A percentile compares a stretch with the other conserved stretches of the same genome.
phyloP scores from a whole-genome alignment of 1,140 invertebrate species.

The Tenebrio molitor region DNA sequence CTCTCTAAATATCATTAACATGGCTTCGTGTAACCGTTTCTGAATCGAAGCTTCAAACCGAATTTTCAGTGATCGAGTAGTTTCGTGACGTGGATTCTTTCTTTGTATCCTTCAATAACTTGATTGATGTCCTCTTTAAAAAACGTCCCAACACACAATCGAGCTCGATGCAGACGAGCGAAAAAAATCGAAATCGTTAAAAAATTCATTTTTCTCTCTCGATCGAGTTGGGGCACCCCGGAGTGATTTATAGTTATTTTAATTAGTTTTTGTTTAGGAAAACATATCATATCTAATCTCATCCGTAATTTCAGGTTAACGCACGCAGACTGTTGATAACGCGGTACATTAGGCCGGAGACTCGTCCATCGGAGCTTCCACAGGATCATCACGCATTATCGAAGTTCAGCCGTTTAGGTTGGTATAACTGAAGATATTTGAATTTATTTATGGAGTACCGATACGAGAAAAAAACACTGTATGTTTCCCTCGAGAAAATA shows the following conservation, averaged over 20 bases:
- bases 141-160: conserved; percentile 4
- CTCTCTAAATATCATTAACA: too few relatives aligned
- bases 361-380: conserved; percentile 6
- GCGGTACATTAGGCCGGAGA: conserved; percentile 6
- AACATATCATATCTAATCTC: conserved; percentile 24
- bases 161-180: neutral
- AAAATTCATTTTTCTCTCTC: too few relatives aligned
- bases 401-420: neutral
- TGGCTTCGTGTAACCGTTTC: too few relatives aligned
- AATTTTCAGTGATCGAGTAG: conserved; percentile 28
- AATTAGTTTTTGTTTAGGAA: conserved; percentile 1
- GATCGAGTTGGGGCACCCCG: too few relatives aligned
- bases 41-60: conserved; percentile 1
- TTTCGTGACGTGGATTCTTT: conserved; percentile 37
- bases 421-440: conserved; percentile 8
- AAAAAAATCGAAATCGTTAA: neutral
- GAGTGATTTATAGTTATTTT: neutral
- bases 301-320: conserved; percentile 17
- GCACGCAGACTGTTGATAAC: conserved; percentile 21
- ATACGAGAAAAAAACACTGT: too few relatives aligned
- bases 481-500: too few relatives aligned
- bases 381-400: conserved; percentile 15
- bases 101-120: conserved; percentile 22
- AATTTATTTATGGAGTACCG: conserved; percentile 1
- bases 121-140: conserved; percentile 36